Evolutionary conservation across 2,113 vertebrate species (phyloP).

Genomic region (Perognathus longimembris): DNA sequence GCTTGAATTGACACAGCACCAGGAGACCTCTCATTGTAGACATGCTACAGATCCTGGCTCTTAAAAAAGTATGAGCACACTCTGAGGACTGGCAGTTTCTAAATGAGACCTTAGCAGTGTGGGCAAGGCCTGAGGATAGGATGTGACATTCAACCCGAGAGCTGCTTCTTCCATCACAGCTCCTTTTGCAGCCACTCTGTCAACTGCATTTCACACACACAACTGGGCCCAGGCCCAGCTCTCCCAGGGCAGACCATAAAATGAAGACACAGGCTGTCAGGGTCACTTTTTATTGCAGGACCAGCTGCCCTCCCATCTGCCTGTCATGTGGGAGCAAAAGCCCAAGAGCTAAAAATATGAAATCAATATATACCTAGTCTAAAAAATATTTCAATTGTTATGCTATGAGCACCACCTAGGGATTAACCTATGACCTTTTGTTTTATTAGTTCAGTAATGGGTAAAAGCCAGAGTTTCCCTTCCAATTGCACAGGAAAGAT

Average conservation of each 20-base stretch:
- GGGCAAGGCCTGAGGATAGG: neutral
- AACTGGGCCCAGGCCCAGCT: neutral
- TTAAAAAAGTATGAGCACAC: neutral
- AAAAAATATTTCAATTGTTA: neutral
- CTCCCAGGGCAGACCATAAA: neutral
- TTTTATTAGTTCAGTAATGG: neutral
- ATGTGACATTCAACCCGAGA: neutral
- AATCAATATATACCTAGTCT: neutral
- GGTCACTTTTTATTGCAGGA: slow-evolving; percentile 28
- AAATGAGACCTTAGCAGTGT: neutral
- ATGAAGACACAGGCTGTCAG: neutral
- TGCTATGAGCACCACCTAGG: slow-evolving; percentile 26
- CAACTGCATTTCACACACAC: neutral
- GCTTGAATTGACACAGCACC: neutral
- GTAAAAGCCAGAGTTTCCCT: neutral
- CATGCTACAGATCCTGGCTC: slow-evolving; percentile 10
- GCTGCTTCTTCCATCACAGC: neutral
- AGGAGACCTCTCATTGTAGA: neutral
- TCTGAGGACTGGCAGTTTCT: neutral
- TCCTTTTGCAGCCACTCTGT: neutral
- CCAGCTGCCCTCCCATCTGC: slow-evolving; percentile 57
- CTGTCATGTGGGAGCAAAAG: slow-evolving; percentile 18
- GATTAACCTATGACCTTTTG: slow-evolving; percentile 2
- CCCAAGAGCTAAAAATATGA: slow-evolving; percentile 15
- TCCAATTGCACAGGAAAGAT: neutral